Evolutionary conservation across 2,113 vertebrate species (phyloP).

Genomic region (Pycnonotus jocosus): DNA sequence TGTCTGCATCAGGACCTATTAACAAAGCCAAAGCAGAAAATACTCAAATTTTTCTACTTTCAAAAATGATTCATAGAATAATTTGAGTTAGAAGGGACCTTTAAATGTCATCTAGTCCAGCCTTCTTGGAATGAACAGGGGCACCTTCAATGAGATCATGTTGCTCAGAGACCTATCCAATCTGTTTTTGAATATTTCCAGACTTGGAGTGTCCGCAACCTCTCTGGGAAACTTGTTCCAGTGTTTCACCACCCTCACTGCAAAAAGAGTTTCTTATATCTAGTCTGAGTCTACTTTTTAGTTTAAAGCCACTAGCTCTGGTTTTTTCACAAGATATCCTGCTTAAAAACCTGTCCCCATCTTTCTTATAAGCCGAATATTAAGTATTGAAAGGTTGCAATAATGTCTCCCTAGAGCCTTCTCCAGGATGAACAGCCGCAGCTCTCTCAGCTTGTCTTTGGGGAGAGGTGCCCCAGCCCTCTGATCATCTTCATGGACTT

Average conservation of each 20-base stretch:
- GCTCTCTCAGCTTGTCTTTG: neutral
- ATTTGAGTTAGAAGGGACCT: neutral
- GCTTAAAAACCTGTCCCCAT: neutral
- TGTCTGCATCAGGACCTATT: neutral
- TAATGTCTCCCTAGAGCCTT: accelerated
- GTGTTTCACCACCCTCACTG: accelerated
- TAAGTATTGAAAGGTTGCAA: neutral
- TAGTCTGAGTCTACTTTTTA: neutral
- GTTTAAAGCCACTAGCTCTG: neutral
- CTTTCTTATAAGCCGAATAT: neutral
- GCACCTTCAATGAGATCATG: neutral
- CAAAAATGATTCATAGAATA: neutral
- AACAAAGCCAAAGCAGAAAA: neutral
- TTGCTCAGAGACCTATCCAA: neutral
- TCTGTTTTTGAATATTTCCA: neutral
- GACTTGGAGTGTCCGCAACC: accelerated
- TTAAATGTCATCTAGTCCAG: neutral
- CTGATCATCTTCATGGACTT: neutral
- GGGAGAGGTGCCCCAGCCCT: accelerated
- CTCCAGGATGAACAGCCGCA: neutral
- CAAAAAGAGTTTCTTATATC: neutral
- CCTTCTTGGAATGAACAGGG: neutral
- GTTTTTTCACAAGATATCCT: neutral
- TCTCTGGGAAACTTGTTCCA: neutral
- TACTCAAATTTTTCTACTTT: neutral